Conservation (phyloP, 2,797 vertebrate species). For the Silurus lanzhouensis region DNA sequence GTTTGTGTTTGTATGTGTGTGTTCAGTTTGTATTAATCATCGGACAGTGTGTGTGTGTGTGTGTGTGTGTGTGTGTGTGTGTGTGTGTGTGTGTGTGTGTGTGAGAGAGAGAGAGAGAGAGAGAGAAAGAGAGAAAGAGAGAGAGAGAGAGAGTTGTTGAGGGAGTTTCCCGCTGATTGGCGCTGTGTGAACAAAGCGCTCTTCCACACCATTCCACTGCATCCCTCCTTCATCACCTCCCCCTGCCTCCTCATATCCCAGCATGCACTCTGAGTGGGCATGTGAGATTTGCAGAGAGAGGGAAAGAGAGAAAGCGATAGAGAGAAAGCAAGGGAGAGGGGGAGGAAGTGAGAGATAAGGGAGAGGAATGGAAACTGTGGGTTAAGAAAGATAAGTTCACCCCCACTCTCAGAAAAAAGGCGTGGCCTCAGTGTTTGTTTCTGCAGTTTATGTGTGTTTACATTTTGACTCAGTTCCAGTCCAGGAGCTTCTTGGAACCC, state of each 20-base stretch:
- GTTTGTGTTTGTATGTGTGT: slow-evolving; percentile 2
- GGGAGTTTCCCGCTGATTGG: slow-evolving; percentile 36
- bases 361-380: slow-evolving; percentile 11
- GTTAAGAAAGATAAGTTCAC: background rate
- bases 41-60: background rate
- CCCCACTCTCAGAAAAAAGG: too few species aligned
- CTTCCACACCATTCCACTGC: slow-evolving; percentile 7
- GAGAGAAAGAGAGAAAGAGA: too few species aligned
- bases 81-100: background rate
- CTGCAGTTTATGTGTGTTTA: too few species aligned
- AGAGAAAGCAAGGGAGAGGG: slow-evolving; percentile 15
- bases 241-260: slow-evolving; percentile 40
- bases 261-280: slow-evolving; percentile 50
- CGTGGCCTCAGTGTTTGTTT: too few species aligned
- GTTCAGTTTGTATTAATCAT: background rate
- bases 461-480: too few species aligned
- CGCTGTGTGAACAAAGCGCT: slow-evolving; percentile 20
- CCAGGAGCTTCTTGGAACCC: too few species aligned
- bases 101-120: too few species aligned
- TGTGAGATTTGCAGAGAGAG: slow-evolving; percentile 39
- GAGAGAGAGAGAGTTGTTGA: background rate
- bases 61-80: slow-evolving; percentile 6
- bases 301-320: slow-evolving; percentile 21
- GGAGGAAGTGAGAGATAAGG: slow-evolving; percentile 30
- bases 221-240: slow-evolving; percentile 15